Evolutionary conservation across 2,888 invertebrate species (phyloP), one percentile per base, ranked within the genome.

Genomic region (Agrotis ipsilon): DNA sequence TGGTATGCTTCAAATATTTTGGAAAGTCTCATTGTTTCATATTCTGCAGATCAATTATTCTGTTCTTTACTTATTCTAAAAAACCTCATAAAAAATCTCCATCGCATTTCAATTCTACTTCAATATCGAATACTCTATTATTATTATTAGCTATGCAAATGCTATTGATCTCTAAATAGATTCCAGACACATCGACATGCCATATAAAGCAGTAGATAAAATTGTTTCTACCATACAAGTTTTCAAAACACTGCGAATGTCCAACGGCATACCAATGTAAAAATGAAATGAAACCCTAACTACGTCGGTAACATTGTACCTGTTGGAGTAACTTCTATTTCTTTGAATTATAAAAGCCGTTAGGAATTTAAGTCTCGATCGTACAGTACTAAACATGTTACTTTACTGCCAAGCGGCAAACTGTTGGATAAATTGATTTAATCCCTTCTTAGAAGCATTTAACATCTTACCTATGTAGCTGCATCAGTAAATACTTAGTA

Each of bases 271-370:
- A 63, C 66, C 43, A 75, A 76, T 62, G 61, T 54, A 19, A 63
- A 48, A 60, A 63, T 66, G 6, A 59, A 51, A 48, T 59, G 18
- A 58, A 80, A 63, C 43, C 13, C 9, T 48, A 46, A 52, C 24
- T 57, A 21, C 18, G 39, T 68, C 39, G 39, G 18, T 55, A 52
- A 80, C 63, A 60, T 58, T 60, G 51, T 65, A 49, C 11, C 5
- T 58, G 43, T 48, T 54, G 48, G 43, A 68, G 27, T 54, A 46
- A 52, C 52, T 60, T 51, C 18, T 65, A 64, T 69, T 63, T 67
- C 72, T 64, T 60, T 62, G 60, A 76, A 76, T 65, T 59, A 62
- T 65, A 67, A 27, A 72, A 32, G 24, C 72, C 77, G 84, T 69
- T 69, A 69, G 58, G 69, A 72, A 76, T 81, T 66, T 54, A 18